These are phyloP conservation scores for Thereva unica DNA, from an alignment of 2,888 invertebrate species.

Conservation along the genomic window DNA sequence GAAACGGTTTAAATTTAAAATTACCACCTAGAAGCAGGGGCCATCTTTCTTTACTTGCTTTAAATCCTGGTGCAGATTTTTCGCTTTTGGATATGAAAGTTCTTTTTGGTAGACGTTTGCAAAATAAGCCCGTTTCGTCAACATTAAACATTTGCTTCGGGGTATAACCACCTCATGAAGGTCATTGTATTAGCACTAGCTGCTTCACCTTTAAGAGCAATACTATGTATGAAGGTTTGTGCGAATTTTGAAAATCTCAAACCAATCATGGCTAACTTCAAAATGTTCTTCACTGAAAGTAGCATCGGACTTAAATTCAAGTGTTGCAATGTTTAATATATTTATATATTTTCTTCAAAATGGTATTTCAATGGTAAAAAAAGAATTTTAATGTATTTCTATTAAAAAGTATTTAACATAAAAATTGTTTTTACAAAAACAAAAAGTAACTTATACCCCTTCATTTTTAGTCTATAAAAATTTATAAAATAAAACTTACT, in stretches of 20 bases:
- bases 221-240: slow-evolving; percentile 40
- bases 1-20: slow-evolving; percentile 50
- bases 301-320: slow-evolving; percentile 35
- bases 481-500: no score
- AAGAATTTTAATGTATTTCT: no score
- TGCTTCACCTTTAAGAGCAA: slow-evolving; percentile 42
- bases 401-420: no score
- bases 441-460: no score
- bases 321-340: no score
- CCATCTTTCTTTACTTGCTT: slow-evolving; percentile 46
- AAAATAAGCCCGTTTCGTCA: slow-evolving; percentile 43
- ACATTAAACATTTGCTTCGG: slow-evolving; percentile 27
- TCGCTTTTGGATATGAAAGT: slow-evolving; percentile 43
- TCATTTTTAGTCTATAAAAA: no score
- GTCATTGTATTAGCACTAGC: not conserved
- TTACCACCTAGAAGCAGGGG: slow-evolving; percentile 48
- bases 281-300: slow-evolving; percentile 41
- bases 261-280: slow-evolving; percentile 44
- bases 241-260: slow-evolving; percentile 39
- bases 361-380: no score
- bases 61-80: slow-evolving; percentile 44
- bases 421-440: no score
- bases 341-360: no score
- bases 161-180: not conserved
- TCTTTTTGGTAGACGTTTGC: slow-evolving; percentile 42